Evolutionary conservation across 2,113 vertebrate species (phyloP).

Genomic region (Hippocampus barbouri): DNA sequence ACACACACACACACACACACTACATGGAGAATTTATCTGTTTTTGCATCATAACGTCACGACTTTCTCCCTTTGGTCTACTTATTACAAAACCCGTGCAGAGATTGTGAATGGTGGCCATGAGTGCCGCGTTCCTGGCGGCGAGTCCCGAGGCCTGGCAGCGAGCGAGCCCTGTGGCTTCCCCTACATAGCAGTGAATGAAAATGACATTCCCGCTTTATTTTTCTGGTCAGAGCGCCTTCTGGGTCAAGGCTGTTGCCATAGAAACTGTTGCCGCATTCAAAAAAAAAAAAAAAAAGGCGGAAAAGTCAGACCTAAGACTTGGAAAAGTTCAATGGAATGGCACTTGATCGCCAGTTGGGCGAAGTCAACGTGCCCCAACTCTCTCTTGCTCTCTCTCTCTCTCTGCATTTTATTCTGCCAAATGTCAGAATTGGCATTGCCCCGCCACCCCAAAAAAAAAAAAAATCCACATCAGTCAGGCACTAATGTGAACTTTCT

Average conservation of each 20-base stretch:
- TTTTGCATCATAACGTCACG: background rate
- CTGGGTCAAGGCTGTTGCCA: constrained; percentile 47
- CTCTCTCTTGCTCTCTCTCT: no score
- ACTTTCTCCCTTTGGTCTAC: constrained; percentile 44
- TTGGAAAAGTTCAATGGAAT: background rate
- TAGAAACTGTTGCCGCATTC: constrained; percentile 28
- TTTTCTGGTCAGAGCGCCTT: constrained; percentile 35
- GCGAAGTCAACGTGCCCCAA: background rate
- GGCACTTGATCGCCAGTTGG: background rate
- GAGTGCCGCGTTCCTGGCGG: constrained; percentile 13
- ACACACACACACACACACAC: background rate
- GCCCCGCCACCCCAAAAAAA: no score
- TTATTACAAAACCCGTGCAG: constrained; percentile 18
- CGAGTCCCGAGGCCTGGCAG: constrained; percentile 28
- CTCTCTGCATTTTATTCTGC: no score
- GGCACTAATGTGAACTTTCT: no score
- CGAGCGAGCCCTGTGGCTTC: constrained; percentile 24
- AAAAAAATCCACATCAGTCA: no score
- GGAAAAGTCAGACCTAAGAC: background rate
- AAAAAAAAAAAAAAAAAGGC: background rate
- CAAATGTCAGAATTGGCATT: no score
- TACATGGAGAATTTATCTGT: no score
- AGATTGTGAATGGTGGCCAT: constrained; percentile 39
- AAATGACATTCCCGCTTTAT: constrained; percentile 40
- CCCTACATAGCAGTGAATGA: constrained; percentile 42